Conservation (phyloP, 2,888 invertebrate species). For the Alentia gelatinosa region DNA sequence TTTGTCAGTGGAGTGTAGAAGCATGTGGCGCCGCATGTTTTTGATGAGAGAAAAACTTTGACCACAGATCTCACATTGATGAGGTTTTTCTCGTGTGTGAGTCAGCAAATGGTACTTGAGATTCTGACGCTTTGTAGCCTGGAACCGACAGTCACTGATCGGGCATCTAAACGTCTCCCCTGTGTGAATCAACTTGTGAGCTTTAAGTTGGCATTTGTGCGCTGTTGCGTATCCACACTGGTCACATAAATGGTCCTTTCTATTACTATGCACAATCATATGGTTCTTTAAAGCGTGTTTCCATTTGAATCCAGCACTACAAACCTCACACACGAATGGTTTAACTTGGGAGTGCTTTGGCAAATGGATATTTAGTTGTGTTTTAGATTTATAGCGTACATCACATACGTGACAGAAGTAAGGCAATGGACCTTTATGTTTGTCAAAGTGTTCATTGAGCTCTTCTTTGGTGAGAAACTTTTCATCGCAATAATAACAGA, state of each 20-base stretch:
- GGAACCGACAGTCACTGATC: constrained; percentile 53
- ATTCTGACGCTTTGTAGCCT: constrained; percentile 83
- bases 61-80: constrained; percentile 84
- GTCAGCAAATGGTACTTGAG: constrained; percentile 83
- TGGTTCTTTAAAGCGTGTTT: constrained; percentile 83
- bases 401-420: constrained; percentile 83
- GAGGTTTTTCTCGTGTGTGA: constrained; percentile 83
- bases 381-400: constrained; percentile 82
- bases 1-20: constrained; percentile 74
- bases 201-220: constrained; percentile 83
- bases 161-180: constrained; percentile 83
- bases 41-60: constrained; percentile 83
- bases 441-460: constrained; percentile 79
- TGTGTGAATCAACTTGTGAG: constrained; percentile 83
- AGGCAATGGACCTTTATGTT: constrained; percentile 81
- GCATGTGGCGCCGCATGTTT: constrained; percentile 81
- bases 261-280: constrained; percentile 82
- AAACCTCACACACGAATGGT: constrained; percentile 83
- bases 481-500: constrained; percentile 79
- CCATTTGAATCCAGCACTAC: constrained; percentile 84
- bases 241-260: constrained; percentile 83
- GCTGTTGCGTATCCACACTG: constrained; percentile 84
- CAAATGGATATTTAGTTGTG: constrained; percentile 82
- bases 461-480: constrained; percentile 73
- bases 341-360: constrained; percentile 83